Base-by-base conservation (phyloP, 2,113 vertebrate genomes). In the Entomyzon cyanotis region DNA sequence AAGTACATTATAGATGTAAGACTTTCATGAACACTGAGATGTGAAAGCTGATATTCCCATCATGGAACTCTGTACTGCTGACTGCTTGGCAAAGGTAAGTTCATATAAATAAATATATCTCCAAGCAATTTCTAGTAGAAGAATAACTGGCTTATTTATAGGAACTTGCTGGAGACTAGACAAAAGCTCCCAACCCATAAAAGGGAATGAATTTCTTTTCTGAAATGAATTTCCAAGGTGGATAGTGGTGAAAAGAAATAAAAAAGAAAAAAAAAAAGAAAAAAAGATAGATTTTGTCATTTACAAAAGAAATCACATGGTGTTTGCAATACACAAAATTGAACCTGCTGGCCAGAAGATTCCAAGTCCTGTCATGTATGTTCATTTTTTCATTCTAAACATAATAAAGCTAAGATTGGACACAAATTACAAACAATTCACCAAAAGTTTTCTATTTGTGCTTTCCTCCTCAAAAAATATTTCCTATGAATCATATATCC, bases 231-330 rank as follows among this genome's bases (percentile, higher is more conserved):
- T 73, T 68, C 18, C 12, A 44, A 60, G 30, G 42, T 4, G 2
- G 46, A 28, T 2, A 44, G 7, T 3, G 3, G 7, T 3, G 4
- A 2, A 1, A 15, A 42, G n/a, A 15, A 27, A 15, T 7, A 15
- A 35, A 68, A 35, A 6, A 60, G 4, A 42, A 2, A 11, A 14
- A 5, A 10, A 31, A 4, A 9, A 4, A 33, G 5, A 31, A 2
- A 1, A 13, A 31, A 4, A 19, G 24, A 22, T 71, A 37, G 44
- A 46, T 46, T 33, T 53, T 56, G 13, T 5, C 4, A 49, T 49
- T 76, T 41, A 18, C 59, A 16, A 35, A 83, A 79, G 5, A 55
- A 78, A 56, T 68, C 9, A 20, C 18, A 21, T 11, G 6, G 15
- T 44, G 4, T 49, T 55, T 73, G 16, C 41, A 41, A 44, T 20